Percentiles rank a stretch among this genome's conserved stretches.
phyloP scores from a whole-genome alignment of 2,797 vertebrate genomes.

The Mus spretus region DNA sequence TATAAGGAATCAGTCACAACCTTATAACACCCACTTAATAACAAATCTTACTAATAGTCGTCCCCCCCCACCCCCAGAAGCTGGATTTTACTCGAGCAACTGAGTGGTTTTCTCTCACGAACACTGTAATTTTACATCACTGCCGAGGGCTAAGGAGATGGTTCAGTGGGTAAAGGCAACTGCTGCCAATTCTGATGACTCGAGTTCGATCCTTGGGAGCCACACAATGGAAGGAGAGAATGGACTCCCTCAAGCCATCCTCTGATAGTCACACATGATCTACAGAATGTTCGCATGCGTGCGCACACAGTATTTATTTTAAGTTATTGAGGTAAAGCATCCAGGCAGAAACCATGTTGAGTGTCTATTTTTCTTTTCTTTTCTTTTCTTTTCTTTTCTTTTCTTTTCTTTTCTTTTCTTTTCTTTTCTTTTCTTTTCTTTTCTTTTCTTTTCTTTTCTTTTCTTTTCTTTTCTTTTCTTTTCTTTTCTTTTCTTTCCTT shows the following conservation, averaged over 20 bases:
- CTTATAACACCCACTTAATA: background rate
- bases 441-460: too few relatives aligned
- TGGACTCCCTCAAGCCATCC: background rate
- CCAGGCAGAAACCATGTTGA: background rate
- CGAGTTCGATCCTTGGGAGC: background rate
- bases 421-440: too few relatives aligned
- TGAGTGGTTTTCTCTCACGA: slow-evolving; percentile 24
- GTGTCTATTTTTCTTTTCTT: too few relatives aligned
- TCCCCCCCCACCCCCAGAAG: background rate
- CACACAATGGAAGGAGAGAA: background rate
- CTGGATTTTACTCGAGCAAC: slow-evolving; percentile 51
- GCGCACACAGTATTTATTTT: background rate
- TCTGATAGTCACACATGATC: too few relatives aligned
- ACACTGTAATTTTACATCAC: background rate
- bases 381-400: too few relatives aligned
- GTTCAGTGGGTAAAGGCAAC: background rate
- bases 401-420: too few relatives aligned
- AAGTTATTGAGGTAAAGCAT: slow-evolving; percentile 20
- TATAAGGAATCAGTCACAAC: slow-evolving; percentile 3
- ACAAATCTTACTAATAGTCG: background rate
- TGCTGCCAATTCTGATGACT: background rate
- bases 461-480: too few relatives aligned
- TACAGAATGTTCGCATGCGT: background rate
- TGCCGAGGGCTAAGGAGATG: background rate
- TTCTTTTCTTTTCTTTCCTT: too few relatives aligned